Evolutionary conservation across 2,888 invertebrate genomes (phyloP).

Genomic region (Coecobrya sp.): DNA sequence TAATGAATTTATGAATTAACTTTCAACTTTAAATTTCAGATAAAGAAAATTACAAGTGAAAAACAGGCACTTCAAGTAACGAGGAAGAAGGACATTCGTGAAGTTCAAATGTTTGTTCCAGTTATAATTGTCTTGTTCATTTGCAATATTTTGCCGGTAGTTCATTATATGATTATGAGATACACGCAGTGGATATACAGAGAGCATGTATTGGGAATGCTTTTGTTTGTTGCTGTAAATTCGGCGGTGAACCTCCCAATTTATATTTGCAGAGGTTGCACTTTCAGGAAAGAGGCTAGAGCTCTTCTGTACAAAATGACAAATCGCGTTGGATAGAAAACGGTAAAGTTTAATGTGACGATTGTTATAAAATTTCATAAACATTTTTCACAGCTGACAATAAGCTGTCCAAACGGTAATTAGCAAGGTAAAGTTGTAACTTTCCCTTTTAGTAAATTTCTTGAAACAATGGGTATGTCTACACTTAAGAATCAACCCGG

Average conservation of each 20-base stretch:
- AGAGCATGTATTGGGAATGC: slow-evolving; percentile 14
- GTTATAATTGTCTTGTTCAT: slow-evolving; percentile 51
- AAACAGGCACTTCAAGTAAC: slow-evolving; percentile 55
- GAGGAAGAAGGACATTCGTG: slow-evolving; percentile 58
- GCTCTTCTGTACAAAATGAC: slow-evolving; percentile 19
- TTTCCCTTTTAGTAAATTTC: slow-evolving; percentile 9
- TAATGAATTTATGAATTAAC: not conserved
- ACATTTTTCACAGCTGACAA: slow-evolving; percentile 1
- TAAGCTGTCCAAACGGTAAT: slow-evolving; percentile 27
- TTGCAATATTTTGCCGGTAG: slow-evolving; percentile 28
- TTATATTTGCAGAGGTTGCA: slow-evolving; percentile 37
- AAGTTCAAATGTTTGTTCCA: slow-evolving; percentile 61
- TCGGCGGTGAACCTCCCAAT: slow-evolving; percentile 55
- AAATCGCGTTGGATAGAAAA: slow-evolving; percentile 28
- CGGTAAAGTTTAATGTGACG: not conserved
- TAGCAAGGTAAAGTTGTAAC: slow-evolving; percentile 21
- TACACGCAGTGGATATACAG: not conserved
- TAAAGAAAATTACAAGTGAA: slow-evolving; percentile 44
- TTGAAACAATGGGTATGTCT: not conserved
- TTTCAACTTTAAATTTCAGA: slow-evolving; percentile 6
- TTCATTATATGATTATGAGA: not conserved
- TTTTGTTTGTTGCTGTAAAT: slow-evolving; percentile 23
- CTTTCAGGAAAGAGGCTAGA: slow-evolving; percentile 58
- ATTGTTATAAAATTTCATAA: slow-evolving; percentile 12
- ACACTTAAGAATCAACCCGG: not conserved